These are phyloP conservation scores for Arge pagana DNA, from an alignment of 2,888 invertebrate species.

Conservation along the genomic window DNA sequence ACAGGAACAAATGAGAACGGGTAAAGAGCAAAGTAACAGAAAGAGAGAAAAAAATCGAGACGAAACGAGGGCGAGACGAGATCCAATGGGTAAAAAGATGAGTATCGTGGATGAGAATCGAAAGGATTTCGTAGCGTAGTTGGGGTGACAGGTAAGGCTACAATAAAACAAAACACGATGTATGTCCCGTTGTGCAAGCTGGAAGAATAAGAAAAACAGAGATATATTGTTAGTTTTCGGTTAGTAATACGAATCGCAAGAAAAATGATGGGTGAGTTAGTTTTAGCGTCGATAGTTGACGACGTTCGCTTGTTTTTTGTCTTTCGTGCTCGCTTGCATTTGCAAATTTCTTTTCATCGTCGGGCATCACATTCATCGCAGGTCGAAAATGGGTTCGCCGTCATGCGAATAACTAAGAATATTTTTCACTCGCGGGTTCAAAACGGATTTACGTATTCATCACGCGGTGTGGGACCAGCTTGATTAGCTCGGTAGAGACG, in stretches of 20 bases:
- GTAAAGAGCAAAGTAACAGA: slow-evolving; percentile 25
- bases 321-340: too few relatives aligned
- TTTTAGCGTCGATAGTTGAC: too few relatives aligned
- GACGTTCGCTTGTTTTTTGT: too few relatives aligned
- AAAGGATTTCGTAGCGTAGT: slow-evolving; percentile 24
- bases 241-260: slow-evolving; percentile 23
- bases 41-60: slow-evolving; percentile 31
- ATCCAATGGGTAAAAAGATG: slow-evolving; percentile 12
- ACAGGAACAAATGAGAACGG: not conserved
- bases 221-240: slow-evolving; percentile 39
- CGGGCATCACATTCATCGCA: too few relatives aligned
- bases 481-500: too few relatives aligned
- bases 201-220: slow-evolving; percentile 44
- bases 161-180: slow-evolving; percentile 58
- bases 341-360: too few relatives aligned
- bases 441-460: too few relatives aligned
- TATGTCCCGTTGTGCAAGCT: slow-evolving; percentile 59
- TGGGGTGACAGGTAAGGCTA: slow-evolving; percentile 43
- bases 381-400: too few relatives aligned
- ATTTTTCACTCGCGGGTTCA: too few relatives aligned
- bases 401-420: too few relatives aligned
- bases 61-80: slow-evolving; percentile 34
- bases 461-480: too few relatives aligned
- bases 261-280: too few relatives aligned
- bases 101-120: slow-evolving; percentile 8